Base-by-base conservation (phyloP, 2,888 invertebrate species). In the Scaeva pyrastri region DNA sequence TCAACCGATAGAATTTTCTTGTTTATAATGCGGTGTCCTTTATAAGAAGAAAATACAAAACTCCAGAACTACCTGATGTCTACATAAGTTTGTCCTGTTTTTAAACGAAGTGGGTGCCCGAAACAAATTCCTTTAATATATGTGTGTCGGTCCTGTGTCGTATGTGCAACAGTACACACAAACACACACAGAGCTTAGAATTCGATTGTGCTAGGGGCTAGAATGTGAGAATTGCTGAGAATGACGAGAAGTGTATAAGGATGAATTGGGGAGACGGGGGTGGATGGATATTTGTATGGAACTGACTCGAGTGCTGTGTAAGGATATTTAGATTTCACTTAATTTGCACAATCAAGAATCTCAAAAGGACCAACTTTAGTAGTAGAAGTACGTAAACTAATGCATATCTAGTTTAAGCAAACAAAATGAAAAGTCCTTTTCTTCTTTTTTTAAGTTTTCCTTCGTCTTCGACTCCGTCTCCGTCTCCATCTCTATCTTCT, bases 291-390 rank as follows among this genome's bases (percentile, higher is more conserved):
- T n/a, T n/a, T n/a, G 31, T 31, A 7, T 31, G 31, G 62, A 39
- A 73, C 62, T 62, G 23, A 68, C 58, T 81, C 73, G 45, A 68
- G 48, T 72, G 60, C 73, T 77, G 64, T 81, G 85, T 73, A 81
- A 86, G 85, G 50, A 86, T 86, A 81, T 86, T 86, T 81, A 81
- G 81, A 86, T 77, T 81, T 86, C 85, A 88, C 84, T 87, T 88
- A 87, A 87, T 85, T 86, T 86, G 84, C 79, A 87, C 87, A 88
- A 88, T 86, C 77, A 86, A 86, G 86, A 77, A 80, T 73, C 81
- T 77, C 64, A 62, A 81, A 77, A 77, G 82, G 82, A 78, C 81
- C 56, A 86, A 78, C 78, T 86, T 86, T 71, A 43, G 58, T 14
- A 8, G 19, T 19, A 50, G 70, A 77, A 70, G 73, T 77, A 77